Base-by-base conservation (phyloP, 2,797 vertebrate genomes). In the Kryptolebias ocellatus region DNA sequence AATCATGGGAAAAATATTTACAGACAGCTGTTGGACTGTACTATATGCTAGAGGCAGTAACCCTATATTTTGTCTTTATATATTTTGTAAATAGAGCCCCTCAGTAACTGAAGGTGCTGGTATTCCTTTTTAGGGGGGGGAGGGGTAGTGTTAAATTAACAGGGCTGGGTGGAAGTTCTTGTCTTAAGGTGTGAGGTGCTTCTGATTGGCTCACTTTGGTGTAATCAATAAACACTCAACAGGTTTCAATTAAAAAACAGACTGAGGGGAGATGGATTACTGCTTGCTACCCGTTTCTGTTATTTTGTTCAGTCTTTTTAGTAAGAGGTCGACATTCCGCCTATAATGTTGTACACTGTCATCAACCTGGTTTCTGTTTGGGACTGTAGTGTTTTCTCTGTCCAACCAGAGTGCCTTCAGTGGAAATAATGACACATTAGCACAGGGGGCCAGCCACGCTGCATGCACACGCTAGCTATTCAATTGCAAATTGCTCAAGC, bases 1-100 rank as follows among this genome's bases (percentile, higher is more conserved):
- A 95, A 97, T 98, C 96, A 97, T 95, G 95, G 95, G 93, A 93
- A 95, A 97, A 97, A 96, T 96, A 98, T 98, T 96, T 93, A 94
- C 92, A 88, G 95, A 94, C 96, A 98, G 96, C 96, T 98, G 96
- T 96, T 94, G 91, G 93, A 92, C 95, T 94, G 92, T 86, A 92
- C 94, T 94, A 87, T 95, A 96, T 94, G 93, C 93, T 95, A 85
- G 93, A 91, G 88, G 91, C 79, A 94, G 97, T 97, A 98, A 98
- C 95, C 92, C 94, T 96, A 97, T 95, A 97, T 95, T 96, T 97
- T 34, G 95, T 94, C 95, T 95, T 95, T 93, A 95, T 95, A 96
- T 96, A 95, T 96, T 96, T 95, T 95, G 92, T 94, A 93, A 96
- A 94, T 93, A 95, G 92, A 95, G 94, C 94, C 81, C 91, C 90